Conservation (phyloP, 2,113 vertebrate genomes). For the Scolopax mira region DNA sequence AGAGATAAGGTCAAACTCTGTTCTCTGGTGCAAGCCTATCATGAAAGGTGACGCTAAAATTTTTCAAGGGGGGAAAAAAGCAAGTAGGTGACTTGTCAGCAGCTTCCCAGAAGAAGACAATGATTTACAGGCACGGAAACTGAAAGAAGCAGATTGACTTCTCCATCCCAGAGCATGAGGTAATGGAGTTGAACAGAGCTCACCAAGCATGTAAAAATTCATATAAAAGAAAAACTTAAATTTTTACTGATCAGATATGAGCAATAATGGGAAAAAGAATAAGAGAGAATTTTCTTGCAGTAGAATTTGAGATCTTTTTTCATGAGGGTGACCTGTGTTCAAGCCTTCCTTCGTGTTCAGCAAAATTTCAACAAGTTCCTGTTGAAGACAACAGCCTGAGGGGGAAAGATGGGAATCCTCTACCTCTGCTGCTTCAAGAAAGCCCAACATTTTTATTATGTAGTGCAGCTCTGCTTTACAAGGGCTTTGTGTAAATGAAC, state of each 20-base stretch:
- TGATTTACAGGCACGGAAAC: conserved; percentile 6
- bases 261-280: background rate
- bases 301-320: background rate
- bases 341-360: background rate
- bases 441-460: background rate
- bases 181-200: background rate
- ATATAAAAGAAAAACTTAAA: background rate
- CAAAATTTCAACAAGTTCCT: background rate
- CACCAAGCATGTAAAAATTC: background rate
- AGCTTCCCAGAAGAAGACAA: background rate
- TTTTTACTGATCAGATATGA: background rate
- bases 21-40: background rate
- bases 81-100: background rate
- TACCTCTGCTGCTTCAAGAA: background rate
- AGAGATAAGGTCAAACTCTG: background rate
- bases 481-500: background rate
- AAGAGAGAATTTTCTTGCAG: background rate
- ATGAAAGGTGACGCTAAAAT: background rate
- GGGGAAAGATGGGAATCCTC: background rate
- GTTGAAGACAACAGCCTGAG: background rate
- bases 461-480: background rate
- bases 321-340: background rate
- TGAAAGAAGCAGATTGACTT: background rate
- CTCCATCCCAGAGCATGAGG: background rate
- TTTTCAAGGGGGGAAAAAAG: background rate